phyloP scores from a whole-genome alignment of 2,113 vertebrate genomes.

The Chinchilla lanigera region DNA sequence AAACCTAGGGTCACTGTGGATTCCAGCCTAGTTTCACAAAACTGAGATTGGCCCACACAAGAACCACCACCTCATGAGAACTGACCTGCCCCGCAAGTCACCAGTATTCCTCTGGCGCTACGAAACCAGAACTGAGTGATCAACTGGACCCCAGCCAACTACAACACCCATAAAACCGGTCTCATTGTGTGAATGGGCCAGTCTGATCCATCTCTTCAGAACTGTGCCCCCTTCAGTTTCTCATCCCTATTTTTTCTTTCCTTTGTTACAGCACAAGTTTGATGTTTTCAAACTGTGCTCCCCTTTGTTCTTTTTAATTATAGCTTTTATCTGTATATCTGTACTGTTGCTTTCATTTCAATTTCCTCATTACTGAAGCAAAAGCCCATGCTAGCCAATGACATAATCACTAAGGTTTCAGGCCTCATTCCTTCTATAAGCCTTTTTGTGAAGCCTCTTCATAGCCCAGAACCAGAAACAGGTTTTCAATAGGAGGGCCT shows the following conservation, averaged over 20 bases:
- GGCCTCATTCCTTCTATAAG: neutral
- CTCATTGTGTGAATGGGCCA: neutral
- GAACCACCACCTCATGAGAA: neutral
- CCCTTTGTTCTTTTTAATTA: neutral
- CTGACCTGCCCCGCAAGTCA: neutral
- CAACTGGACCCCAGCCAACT: neutral
- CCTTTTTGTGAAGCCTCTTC: neutral
- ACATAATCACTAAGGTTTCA: neutral
- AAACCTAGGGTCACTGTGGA: neutral
- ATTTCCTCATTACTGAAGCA: neutral
- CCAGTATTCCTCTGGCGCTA: neutral
- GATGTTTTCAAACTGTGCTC: neutral
- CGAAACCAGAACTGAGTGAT: neutral
- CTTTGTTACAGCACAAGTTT: neutral
- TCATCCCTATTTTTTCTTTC: neutral
- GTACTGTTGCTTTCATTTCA: neutral
- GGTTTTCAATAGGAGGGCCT: no score
- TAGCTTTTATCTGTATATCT: neutral
- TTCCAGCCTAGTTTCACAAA: neutral
- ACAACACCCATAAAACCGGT: neutral
- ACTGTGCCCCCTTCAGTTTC: neutral
- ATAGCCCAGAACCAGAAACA: neutral
- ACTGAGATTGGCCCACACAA: neutral
- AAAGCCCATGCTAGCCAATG: neutral
- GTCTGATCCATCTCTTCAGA: neutral